Base-by-base conservation (phyloP, 2,113 vertebrate genomes). In the Smithornis capensis region DNA sequence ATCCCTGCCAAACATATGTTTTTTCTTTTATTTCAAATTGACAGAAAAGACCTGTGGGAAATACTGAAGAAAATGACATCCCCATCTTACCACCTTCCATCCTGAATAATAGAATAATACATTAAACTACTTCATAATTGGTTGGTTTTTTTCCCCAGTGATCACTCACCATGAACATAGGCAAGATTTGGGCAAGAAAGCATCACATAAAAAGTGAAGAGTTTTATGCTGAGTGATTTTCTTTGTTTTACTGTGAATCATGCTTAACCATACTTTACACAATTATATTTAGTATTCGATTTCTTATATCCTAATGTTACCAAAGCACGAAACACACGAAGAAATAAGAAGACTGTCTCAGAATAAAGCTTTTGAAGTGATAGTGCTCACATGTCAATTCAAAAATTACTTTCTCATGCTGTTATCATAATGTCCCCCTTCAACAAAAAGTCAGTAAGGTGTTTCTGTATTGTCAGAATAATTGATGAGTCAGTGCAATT, bases 231-330 rank as follows among this genome's bases (percentile, higher is more conserved):
- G 27, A 75, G 11, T 28, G 7, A 14, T 74, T 83, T 83, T 40
- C 19, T 75, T 86, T 37, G 9, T 83, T 87, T 92, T 17, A 47
- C 11, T 63, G 18, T 69, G 59, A 83, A 55, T 60, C 14, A 45
- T 37, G 25, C 8, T 23, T 14, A 38, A 37, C 8, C 9, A 50
- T 37, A 38, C 22, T 78, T 78, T 78, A 38, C 6, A 44, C 5
- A 21, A 7, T 35, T 67, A 63, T 8, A 33, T 63, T 59, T 50
- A 45, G 28, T 28, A 14, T 74, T 71, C 0, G 0, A 2, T 45
- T 82, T 89, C 44, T 49, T 86, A 28, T 38, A 3, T 38, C 27
- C 49, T 64, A 71, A 40, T 50, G 12, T 50, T 67, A 45, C 4
- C 11, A 29, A 82, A 79, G 9, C 57, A 57, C 33, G 27, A 85